These are phyloP conservation scores for Schizotus pectinicornis DNA, from an alignment of 2,888 invertebrate genomes.

Conservation along the genomic window DNA sequence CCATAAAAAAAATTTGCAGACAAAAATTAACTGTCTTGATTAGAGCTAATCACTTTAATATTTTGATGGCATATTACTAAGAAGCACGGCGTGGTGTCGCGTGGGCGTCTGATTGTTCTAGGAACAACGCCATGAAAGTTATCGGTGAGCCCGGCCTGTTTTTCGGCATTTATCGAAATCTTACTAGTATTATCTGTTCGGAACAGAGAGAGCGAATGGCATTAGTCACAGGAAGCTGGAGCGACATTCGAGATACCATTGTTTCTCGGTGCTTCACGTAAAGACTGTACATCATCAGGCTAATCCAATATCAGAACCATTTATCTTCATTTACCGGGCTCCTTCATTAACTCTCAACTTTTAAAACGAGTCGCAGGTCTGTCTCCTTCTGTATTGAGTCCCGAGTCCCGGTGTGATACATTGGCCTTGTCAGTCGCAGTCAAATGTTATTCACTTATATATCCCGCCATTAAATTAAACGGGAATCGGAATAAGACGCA, in stretches of 20 bases:
- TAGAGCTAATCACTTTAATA: no score
- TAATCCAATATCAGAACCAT: conserved; percentile 61
- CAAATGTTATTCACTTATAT: conserved; percentile 55
- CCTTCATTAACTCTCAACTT: conserved; percentile 60
- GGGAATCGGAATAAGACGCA: conserved; percentile 52
- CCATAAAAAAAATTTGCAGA: no score
- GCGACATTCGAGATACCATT: conserved; percentile 38
- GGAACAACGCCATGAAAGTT: no score
- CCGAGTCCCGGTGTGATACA: conserved; percentile 47
- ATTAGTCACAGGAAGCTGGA: conserved; percentile 24
- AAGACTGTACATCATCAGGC: conserved; percentile 54
- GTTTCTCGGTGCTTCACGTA: conserved; percentile 48
- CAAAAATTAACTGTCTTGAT: no score
- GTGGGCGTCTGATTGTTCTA: no score
- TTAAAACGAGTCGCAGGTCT: conserved; percentile 56
- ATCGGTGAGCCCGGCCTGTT: no score
- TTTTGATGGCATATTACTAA: no score
- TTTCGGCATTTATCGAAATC: conserved; percentile 5
- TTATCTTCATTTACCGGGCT: conserved; percentile 61
- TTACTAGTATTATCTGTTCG: not conserved
- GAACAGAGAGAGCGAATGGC: conserved; percentile 2
- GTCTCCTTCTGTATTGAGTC: conserved; percentile 47
- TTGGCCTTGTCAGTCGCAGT: conserved; percentile 55
- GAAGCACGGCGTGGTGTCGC: no score
- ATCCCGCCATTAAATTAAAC: conserved; percentile 51